These are phyloP conservation scores for Poecilia gillii DNA, from an alignment of 2,797 vertebrate species.

Conservation along the genomic window DNA sequence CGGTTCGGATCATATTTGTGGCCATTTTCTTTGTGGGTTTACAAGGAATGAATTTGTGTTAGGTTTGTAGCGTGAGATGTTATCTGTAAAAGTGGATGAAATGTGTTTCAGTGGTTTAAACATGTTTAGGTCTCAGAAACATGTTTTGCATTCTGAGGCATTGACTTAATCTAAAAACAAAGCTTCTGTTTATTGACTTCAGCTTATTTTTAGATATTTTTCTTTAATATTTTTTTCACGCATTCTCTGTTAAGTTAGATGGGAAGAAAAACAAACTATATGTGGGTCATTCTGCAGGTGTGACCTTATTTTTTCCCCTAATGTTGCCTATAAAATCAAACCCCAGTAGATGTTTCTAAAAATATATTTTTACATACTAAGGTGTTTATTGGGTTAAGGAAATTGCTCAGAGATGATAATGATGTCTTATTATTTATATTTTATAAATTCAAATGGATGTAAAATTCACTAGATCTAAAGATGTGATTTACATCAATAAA, in stretches of 20 bases:
- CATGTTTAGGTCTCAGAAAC: neutral
- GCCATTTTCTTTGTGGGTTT: neutral
- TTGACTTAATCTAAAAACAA: neutral
- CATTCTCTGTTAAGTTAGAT: neutral
- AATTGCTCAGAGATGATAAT: neutral
- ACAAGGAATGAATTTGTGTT: neutral
- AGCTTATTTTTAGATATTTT: neutral
- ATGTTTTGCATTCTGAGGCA: neutral
- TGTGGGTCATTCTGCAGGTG: constrained; percentile 30
- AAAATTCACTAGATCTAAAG: neutral
- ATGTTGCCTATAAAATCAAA: neutral
- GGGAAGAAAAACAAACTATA: neutral
- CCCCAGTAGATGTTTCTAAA: constrained; percentile 4
- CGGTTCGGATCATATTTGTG: neutral
- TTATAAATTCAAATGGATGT: neutral
- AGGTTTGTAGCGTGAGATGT: neutral
- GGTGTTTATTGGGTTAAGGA: neutral
- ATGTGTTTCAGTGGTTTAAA: neutral
- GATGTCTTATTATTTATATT: neutral
- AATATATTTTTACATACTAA: neutral
- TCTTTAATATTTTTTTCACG: neutral
- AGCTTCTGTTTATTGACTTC: neutral
- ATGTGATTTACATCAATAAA: neutral
- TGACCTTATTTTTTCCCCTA: constrained; percentile 14
- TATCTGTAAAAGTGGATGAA: neutral